Evolutionary conservation across 2,888 invertebrate genomes (phyloP), one percentile per base, ranked within the genome.

Genomic region (Catocala sponsa): DNA sequence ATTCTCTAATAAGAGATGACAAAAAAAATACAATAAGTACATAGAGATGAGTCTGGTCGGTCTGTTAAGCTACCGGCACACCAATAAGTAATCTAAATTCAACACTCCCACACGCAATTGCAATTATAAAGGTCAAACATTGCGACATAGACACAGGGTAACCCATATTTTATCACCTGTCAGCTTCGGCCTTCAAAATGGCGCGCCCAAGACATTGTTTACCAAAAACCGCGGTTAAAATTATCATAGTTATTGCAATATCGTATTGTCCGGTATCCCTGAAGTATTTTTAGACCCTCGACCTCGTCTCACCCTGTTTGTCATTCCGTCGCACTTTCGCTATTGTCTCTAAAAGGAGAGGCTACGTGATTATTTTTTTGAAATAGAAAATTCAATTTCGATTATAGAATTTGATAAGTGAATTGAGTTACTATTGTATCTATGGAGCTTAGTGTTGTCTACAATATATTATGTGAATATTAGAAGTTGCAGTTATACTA

Each of bases 291-390:
- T 83, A 80, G 82, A 72, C 56, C 59, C 59, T 41, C 68, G 82
- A 59, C 84, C 84, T 82, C 79, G 73, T 47, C 58, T 59, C 43
- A 67, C 64, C 65, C 80, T 80, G 72, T 47, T 85, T 85, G 59
- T 64, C 75, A 85, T 85, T 82, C 85, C 56, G 63, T 58, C 42
- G 71, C 66, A 79, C 79, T 84, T 85, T 83, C 83, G 76, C 79
- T 76, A 79, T 82, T 79, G 80, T 84, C 65, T 68, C 74, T 43
- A 79, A 79, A 82, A 72, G 76, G 81, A 56, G 53, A 50, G 59
- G 59, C 63, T 51, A 63, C 76, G 85, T 84, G 83, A 84, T 59
- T 49, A 59, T 68, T 80, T 38, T 81, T 84, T 55, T 68, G 70
- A 74, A 84, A 82, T 77, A 56, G 71, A 53, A 71, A 76, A 73